Conservation (phyloP, 2,888 invertebrate species). For the Rhabditoides inermis region DNA sequence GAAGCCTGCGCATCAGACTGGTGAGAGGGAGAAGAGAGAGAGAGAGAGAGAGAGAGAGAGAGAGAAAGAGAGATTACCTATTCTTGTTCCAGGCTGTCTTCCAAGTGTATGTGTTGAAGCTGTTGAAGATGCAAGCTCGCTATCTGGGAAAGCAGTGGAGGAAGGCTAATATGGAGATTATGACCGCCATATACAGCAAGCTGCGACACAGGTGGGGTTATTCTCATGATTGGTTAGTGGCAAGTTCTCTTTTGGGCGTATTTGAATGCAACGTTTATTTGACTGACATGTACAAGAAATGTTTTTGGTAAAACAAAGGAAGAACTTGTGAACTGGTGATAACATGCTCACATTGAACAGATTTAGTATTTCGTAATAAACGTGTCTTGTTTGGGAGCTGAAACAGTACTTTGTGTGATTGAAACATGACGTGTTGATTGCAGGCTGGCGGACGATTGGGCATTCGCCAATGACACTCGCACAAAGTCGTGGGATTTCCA, state of each 20-base stretch:
- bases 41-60: no score
- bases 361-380: no score
- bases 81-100: conserved; percentile 62
- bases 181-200: conserved; percentile 96
- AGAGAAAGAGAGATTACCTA: neutral
- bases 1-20: conserved; percentile 70
- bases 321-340: no score
- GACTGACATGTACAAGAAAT: no score
- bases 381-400: no score
- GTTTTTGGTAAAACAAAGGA: no score
- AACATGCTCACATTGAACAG: no score
- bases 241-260: no score
- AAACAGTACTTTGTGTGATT: no score
- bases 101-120: conserved; percentile 91
- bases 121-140: conserved; percentile 98
- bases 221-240: neutral
- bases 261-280: no score
- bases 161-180: conserved; percentile 97
- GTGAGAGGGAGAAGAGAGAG: conserved; percentile 55
- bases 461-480: conserved; percentile 94
- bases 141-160: conserved; percentile 97
- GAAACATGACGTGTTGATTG: no score
- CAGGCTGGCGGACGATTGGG: conserved; percentile 95
- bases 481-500: conserved; percentile 95
- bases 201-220: conserved; percentile 56